Conservation (phyloP, 2,113 vertebrate genomes). For the Nannospalax galili region DNA sequence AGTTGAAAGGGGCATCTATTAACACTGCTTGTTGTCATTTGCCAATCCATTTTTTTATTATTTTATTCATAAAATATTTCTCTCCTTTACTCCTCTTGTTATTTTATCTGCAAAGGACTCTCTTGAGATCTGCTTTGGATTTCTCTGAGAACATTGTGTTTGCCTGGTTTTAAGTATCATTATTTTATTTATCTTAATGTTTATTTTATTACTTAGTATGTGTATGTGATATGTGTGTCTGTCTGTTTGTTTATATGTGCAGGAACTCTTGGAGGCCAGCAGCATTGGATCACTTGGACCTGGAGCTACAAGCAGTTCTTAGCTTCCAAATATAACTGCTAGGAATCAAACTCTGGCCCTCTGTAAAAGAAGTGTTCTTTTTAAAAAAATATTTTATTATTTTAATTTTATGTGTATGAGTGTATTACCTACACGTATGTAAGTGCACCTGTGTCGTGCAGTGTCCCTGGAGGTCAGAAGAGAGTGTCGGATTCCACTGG, state of each 20-base stretch:
- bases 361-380: not conserved
- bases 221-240: not conserved
- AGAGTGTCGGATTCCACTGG: no score
- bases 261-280: no score
- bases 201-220: not conserved
- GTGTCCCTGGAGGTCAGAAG: no score
- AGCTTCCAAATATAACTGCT: not conserved
- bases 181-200: not conserved
- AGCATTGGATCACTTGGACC: not conserved
- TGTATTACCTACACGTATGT: no score
- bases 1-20: conserved; percentile 48
- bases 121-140: not conserved
- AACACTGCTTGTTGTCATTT: conserved; percentile 59
- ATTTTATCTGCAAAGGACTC: not conserved
- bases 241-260: no score
- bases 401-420: no score
- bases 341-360: not conserved
- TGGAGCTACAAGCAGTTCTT: not conserved
- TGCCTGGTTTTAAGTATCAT: not conserved
- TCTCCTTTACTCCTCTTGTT: not conserved
- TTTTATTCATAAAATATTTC: conserved; percentile 17
- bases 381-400: no score
- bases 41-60: conserved; percentile 4
- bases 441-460: no score
- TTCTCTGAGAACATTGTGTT: not conserved